Base-by-base conservation (phyloP, 2,797 vertebrate genomes). In the Pantherophis vulpinus region DNA sequence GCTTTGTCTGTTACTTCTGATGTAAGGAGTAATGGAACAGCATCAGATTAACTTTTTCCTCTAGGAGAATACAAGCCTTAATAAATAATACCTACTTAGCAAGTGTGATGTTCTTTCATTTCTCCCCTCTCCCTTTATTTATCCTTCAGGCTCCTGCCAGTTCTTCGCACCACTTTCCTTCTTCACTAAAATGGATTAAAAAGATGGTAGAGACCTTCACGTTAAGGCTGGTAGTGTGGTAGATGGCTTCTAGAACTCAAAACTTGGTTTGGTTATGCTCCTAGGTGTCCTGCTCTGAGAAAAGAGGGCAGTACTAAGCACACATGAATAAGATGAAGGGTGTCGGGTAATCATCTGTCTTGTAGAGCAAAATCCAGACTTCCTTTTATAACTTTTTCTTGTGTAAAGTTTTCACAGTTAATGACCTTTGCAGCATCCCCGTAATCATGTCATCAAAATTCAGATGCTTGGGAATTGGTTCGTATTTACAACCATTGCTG, bases 11-110 rank as follows among this genome's bases (percentile, higher is more conserved):
- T 96, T 97, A 95, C 98, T 97, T 96, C 97, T 98, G 59, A 61
- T 98, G 96, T 98, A 97, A 97, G 97, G 97, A 97, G 97, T 97
- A 97, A 96, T 97, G 97, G 92, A 95, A 95, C 96, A 93, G 96
- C 96, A 97, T 98, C 98, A 96, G 96, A 97, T 98, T 98, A 97
- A 97, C 96, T 98, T 97, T 96, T 97, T 97, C 97, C 97, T 98
- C 97, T 98, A 98, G 98, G 98, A 98, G 97, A 98, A 98, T 98
- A 98, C 98, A 98, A 99, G 98, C 98, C 98, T 99, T 99, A 99
- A 99, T 99, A 99, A 99, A 99, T 97, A 96, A 94, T 97, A 97
- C 98, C 97, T 98, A 97, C 98, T 98, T 98, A 98, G 98, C 98
- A 98, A 97, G 96, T 27, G 96, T 91, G 96, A 95, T 95, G 98